Evolutionary conservation across 2,797 vertebrate genomes (phyloP), one percentile per base, ranked within the genome.

Genomic region (Melanotaenia parkinsoni): DNA sequence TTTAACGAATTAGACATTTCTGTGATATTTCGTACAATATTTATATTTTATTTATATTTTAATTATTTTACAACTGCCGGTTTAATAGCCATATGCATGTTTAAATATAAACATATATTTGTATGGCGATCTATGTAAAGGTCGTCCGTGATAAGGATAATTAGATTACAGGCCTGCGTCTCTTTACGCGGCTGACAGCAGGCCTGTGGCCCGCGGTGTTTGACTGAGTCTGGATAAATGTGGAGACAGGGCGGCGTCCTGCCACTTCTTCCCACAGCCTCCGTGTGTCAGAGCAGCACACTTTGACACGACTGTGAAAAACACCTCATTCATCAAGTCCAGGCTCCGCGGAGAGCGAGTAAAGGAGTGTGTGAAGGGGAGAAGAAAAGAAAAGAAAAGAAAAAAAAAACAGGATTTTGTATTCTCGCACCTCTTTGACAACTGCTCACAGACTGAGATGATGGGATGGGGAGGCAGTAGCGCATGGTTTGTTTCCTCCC

Each of bases 261-360:
- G 86, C 84, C 87, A 87, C 88, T 85, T 86, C 82, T 86, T 72
- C 89, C 85, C 86, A 65, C 85, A 72, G 85, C 82, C 89, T 75
- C 79, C 73, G 72, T 16, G 86, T 93, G 89, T 93, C 91, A 86
- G 83, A 89, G 83, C 91, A 60, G 92, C 90, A 86, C 89, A 86
- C 88, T 87, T 84, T 92, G 92, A 89, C 92, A 91, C 78, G 58
- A 63, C 73, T 80, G 79, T 50, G 64, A 16, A 89, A 88, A 92
- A 91, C 93, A 94, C 93, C 93, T 94, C 92, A 93, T 95, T 90
- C 88, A 93, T 93, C 94, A 94, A 82, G 47, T 32, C 20, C 63
- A 64, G 71, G 80, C 73, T 79, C 62, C 53, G 58, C 72, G 47
- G 70, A 66, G 72, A 51, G 50, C 1, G 68, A 71, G 57, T 1